Base-by-base conservation (phyloP, 2,797 vertebrate genomes). In the Sebastes iracundus region DNA sequence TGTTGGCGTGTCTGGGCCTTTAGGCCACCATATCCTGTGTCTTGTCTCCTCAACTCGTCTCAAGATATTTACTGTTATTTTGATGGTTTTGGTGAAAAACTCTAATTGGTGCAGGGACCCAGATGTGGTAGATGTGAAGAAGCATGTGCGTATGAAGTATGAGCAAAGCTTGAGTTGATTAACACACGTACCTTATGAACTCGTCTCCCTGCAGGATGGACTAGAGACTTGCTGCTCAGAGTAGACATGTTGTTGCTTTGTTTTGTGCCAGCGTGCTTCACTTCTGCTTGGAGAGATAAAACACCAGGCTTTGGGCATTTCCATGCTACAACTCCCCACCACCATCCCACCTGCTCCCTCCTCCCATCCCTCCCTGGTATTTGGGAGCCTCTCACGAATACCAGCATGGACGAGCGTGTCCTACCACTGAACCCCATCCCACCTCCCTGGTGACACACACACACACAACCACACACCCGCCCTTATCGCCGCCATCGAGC, bases 351-450 rank as follows among this genome's bases (percentile, higher is more conserved):
- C 61, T n/a, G 68, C 80, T 67, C 71, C 33, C 61, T 12, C 10
- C 32, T 11, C 60, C 74, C 49, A 75, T 84, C 83, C 86, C 55
- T 1, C 86, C 89, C 73, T 85, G 88, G 84, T 92, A 93, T 90
- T 92, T 75, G 59, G 86, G 86, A 92, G 90, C 85, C 91, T 96
- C 93, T 96, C 94, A 95, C 94, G 94, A 95, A 96, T 96, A 96
- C 95, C 95, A 95, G 95, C 95, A 96, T 96, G 89, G 79, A 83
- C 35, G 27, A 81, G 69, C 85, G 5, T 94, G 94, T 95, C 94
- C 94, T 94, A 87, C 84, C 93, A 92, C 85, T 96, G 95, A 96
- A 96, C 95, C 95, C 88, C 83, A 65, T 93, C 93, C 85, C 88
- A 88, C 86, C 93, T 84, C 73, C 76, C 75, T 79, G 60, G 30